phyloP scores from a whole-genome alignment of 1,140 invertebrate genomes.

The Polypedilum pembai region DNA sequence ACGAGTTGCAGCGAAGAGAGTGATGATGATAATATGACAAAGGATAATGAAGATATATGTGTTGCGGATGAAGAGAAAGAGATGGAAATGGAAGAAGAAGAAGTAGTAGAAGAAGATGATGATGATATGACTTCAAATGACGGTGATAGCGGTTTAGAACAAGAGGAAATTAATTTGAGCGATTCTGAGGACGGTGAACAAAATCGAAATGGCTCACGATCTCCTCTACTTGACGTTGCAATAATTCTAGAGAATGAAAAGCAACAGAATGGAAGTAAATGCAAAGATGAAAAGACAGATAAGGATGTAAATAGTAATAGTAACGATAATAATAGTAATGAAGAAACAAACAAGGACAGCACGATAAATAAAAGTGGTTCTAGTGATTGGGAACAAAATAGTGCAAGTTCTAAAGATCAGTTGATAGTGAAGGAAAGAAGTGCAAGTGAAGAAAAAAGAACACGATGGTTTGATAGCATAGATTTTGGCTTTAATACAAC shows the following conservation, averaged over 20 bases:
- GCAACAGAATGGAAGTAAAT: background rate
- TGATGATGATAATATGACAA: conserved; percentile 34
- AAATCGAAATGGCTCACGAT: conserved; percentile 53
- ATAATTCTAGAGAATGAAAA: background rate
- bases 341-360: conserved; percentile 30
- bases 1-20: conserved; percentile 33
- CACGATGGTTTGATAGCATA: conserved; percentile 47
- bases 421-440: conserved; percentile 49
- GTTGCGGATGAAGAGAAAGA: conserved; percentile 33
- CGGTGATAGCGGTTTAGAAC: conserved; percentile 33
- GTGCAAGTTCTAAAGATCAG: conserved; percentile 57
- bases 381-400: conserved; percentile 48
- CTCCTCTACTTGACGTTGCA: conserved; percentile 46
- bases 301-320: conserved; percentile 35
- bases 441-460: conserved; percentile 41
- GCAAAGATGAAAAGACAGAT: conserved; percentile 6
- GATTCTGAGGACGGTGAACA: conserved; percentile 44
- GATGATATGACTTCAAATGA: conserved; percentile 36
- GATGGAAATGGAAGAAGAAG: conserved; percentile 29
- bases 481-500: conserved; percentile 22
- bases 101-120: conserved; percentile 34
- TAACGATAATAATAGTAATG: conserved; percentile 31
- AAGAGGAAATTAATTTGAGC: conserved; percentile 41
- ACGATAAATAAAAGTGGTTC: conserved; percentile 33
- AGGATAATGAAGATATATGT: no score